Evolutionary conservation across 2,888 invertebrate species (phyloP).

Genomic region (Beris chalybata): DNA sequence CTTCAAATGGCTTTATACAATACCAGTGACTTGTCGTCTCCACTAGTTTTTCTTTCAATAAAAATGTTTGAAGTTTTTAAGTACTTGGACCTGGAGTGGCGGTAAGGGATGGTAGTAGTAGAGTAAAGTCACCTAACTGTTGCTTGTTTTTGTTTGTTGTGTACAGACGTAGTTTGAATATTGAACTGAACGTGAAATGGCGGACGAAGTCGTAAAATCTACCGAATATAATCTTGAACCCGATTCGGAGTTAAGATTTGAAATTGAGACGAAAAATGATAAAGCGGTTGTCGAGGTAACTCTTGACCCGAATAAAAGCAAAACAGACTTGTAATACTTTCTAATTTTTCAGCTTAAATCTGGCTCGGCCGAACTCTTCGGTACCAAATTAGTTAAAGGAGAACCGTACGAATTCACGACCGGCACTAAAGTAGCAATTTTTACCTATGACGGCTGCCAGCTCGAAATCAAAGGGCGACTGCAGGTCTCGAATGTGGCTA

Average conservation of each 20-base stretch:
- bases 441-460: slow-evolving; percentile 93
- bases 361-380: slow-evolving; percentile 95
- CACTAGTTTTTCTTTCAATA: too few species aligned
- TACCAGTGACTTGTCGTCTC: too few species aligned
- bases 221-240: slow-evolving; percentile 80
- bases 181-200: slow-evolving; percentile 13
- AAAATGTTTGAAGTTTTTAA: too few species aligned
- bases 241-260: slow-evolving; percentile 91
- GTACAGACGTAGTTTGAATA: too few species aligned
- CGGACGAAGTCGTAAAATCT: slow-evolving; percentile 38
- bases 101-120: too few species aligned
- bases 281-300: slow-evolving; percentile 76
- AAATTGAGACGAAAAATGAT: slow-evolving; percentile 85
- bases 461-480: slow-evolving; percentile 84
- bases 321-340: not conserved
- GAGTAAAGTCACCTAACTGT: too few species aligned
- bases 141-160: too few species aligned
- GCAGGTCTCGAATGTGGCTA: slow-evolving; percentile 92
- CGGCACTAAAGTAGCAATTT: slow-evolving; percentile 93
- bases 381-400: slow-evolving; percentile 91
- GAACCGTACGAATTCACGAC: slow-evolving; percentile 87
- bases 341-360: slow-evolving; percentile 68
- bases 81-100: too few species aligned
- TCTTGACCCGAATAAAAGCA: not conserved
- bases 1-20: too few species aligned